A percentile compares a stretch with the other conserved stretches of the same genome.
These are phyloP conservation scores for Anguilla anguilla DNA, from an alignment of 2,797 vertebrate genomes.

Conservation along the genomic window DNA sequence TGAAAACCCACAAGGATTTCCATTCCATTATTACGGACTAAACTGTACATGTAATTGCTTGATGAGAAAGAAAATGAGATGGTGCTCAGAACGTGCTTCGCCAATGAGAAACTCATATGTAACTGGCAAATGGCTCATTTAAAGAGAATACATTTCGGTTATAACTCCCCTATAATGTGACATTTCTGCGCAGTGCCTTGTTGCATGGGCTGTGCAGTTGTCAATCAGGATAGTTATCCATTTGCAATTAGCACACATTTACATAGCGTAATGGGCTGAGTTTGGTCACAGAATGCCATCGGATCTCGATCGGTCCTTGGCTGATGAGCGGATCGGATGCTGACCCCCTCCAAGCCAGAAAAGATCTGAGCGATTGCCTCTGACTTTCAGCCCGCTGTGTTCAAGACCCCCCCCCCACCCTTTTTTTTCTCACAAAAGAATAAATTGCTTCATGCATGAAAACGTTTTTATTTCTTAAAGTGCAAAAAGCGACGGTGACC, in stretches of 20 bases:
- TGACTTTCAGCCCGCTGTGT: slow-evolving; percentile 18
- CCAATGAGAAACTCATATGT: slow-evolving; percentile 13
- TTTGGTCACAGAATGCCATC: slow-evolving; percentile 43
- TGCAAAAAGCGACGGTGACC: slow-evolving; percentile 19
- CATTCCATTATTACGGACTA: background rate
- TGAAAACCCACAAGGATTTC: background rate
- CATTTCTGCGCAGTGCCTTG: slow-evolving; percentile 16
- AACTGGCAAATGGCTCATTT: slow-evolving; percentile 1
- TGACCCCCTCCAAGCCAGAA: slow-evolving; percentile 22
- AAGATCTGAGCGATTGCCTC: slow-evolving; percentile 21
- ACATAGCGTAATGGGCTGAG: slow-evolving; percentile 48
- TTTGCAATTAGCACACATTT: slow-evolving; percentile 44
- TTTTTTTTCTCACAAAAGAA: slow-evolving; percentile 32
- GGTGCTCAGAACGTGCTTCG: background rate
- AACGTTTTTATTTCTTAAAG: slow-evolving; percentile 35
- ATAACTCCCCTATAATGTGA: background rate
- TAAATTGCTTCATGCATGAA: slow-evolving; percentile 30
- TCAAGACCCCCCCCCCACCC: background rate
- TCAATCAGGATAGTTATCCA: slow-evolving; percentile 28
- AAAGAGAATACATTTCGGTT: slow-evolving; percentile 1
- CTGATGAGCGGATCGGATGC: slow-evolving; percentile 22
- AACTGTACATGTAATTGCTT: background rate
- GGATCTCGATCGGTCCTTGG: slow-evolving; percentile 20
- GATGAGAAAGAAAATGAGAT: background rate
- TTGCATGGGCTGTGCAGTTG: slow-evolving; percentile 29